phyloP scores from a whole-genome alignment of 2,797 vertebrate species.

The Emys orbicularis region DNA sequence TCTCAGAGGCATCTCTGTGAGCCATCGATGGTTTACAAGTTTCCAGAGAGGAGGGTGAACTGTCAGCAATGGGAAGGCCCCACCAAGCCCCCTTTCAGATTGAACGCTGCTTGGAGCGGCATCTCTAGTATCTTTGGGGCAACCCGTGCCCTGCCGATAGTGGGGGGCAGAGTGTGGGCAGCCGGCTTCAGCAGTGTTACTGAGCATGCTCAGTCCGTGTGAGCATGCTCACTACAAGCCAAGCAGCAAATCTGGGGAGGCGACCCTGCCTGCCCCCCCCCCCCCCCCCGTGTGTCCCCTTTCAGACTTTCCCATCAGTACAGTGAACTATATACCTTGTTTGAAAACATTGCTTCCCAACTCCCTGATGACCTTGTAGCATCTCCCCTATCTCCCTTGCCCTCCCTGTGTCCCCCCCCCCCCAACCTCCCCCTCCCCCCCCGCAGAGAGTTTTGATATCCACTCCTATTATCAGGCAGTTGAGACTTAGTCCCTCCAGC shows the following conservation, averaged over 20 bases:
- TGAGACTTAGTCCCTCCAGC: constrained; percentile 83
- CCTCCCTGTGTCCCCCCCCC: not conserved
- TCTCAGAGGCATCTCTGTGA: rapidly evolving
- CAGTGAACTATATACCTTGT: rapidly evolving
- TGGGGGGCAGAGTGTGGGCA: too few species aligned
- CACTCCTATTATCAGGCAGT: constrained; percentile 76
- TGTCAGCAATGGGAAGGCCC: rapidly evolving
- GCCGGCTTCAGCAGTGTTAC: too few species aligned
- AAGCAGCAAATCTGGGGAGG: too few species aligned
- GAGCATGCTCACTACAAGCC: too few species aligned
- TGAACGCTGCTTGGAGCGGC: rapidly evolving
- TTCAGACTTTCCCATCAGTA: not conserved
- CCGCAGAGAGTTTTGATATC: constrained; percentile 78
- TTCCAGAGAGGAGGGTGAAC: rapidly evolving
- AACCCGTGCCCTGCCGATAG: too few species aligned
- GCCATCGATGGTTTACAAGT: rapidly evolving
- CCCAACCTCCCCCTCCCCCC: constrained; percentile 27
- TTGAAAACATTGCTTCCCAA: not conserved
- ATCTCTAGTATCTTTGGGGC: not conserved
- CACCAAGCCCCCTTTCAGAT: not conserved
- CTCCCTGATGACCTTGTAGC: constrained; percentile 13
- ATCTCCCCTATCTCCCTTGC: constrained; percentile 68
- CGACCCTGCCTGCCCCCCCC: too few species aligned
- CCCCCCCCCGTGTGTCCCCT: not conserved
- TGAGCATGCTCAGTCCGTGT: too few species aligned